A percentile compares a stretch with the other conserved stretches of the same genome.
phyloP scores from a whole-genome alignment of 1,140 invertebrate species.

The Ips nitidus region DNA sequence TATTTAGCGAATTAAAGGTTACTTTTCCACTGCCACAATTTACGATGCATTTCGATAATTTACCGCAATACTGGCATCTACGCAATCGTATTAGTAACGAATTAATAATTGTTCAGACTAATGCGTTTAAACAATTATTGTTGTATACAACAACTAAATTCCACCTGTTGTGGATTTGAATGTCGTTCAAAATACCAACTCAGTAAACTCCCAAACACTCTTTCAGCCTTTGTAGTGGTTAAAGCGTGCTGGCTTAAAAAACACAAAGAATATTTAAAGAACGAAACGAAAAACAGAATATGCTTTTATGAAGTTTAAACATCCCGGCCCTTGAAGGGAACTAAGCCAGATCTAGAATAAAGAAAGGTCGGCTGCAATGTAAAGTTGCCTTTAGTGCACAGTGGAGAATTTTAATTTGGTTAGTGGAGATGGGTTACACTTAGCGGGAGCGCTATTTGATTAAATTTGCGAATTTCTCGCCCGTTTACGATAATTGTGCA shows the following conservation, averaged over 20 bases:
- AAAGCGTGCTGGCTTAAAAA: background rate
- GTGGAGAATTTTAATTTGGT: constrained; percentile 37
- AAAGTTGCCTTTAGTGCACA: constrained; percentile 36
- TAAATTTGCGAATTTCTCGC: constrained; percentile 37
- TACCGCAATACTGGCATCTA: background rate
- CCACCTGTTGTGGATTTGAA: no score
- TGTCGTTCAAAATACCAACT: no score
- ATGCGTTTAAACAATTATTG: no score
- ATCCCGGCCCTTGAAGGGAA: constrained; percentile 17
- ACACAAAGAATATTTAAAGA: constrained; percentile 36
- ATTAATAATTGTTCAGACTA: no score
- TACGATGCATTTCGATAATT: constrained; percentile 1
- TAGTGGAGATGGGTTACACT: constrained; percentile 38
- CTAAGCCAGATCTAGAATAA: constrained; percentile 37
- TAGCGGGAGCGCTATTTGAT: constrained; percentile 34
- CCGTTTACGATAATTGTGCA: constrained; percentile 30
- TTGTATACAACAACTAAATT: no score
- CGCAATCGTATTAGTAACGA: background rate
- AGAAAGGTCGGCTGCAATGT: constrained; percentile 35
- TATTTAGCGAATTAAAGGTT: constrained; percentile 13
- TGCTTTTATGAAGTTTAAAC: constrained; percentile 35
- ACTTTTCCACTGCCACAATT: background rate
- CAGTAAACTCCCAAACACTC: background rate
- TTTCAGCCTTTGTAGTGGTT: background rate
- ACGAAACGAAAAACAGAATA: constrained; percentile 33